phyloP scores from a whole-genome alignment of 2,113 vertebrate genomes.

The Phyllopteryx taeniolatus region DNA sequence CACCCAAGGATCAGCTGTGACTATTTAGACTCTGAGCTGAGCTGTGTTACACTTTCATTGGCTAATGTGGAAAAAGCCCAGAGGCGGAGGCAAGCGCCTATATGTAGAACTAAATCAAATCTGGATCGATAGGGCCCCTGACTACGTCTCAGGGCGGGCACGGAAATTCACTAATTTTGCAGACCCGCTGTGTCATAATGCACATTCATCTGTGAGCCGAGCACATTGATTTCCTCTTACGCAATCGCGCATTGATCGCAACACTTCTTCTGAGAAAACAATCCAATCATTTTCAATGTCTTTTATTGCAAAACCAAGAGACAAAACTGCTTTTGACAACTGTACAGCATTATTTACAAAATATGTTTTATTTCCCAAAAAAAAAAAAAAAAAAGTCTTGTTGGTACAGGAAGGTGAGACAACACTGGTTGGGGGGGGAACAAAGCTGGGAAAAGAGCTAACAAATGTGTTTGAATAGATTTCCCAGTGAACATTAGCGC shows the following conservation, averaged over 20 bases:
- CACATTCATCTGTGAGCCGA: conserved; percentile 24
- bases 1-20: not conserved
- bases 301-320: conserved; percentile 70
- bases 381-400: conserved; percentile 75
- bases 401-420: conserved; percentile 83
- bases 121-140: conserved; percentile 57
- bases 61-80: conserved; percentile 76
- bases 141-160: conserved; percentile 47
- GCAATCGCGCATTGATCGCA: not conserved
- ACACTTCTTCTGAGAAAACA: conserved; percentile 1
- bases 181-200: conserved; percentile 27
- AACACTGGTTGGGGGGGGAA: conserved; percentile 13
- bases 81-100: conserved; percentile 53
- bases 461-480: conserved; percentile 3
- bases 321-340: conserved; percentile 58
- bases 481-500: not conserved
- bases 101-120: conserved; percentile 70
- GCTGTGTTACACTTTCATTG: conserved; percentile 57
- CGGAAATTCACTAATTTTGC: conserved; percentile 43
- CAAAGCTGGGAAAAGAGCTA: conserved; percentile 41
- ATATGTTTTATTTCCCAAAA: conserved; percentile 62
- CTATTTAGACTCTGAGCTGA: conserved; percentile 24
- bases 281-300: not conserved
- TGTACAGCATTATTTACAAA: conserved; percentile 64
- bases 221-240: conserved; percentile 18